Evolutionary conservation across 2,888 invertebrate genomes (phyloP).

Genomic region (Cephus runcator): DNA sequence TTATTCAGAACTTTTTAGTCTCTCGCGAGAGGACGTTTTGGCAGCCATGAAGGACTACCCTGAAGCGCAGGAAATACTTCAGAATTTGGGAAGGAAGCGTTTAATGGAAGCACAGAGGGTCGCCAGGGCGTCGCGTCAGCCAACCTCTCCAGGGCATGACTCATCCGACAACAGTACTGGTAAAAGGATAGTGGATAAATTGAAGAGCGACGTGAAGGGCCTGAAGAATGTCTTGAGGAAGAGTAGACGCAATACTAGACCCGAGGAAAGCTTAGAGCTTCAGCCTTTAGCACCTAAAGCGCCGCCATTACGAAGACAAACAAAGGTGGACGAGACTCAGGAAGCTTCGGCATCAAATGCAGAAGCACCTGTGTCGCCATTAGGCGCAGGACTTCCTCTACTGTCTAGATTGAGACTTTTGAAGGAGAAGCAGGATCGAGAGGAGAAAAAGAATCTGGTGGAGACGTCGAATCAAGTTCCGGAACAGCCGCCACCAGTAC

Average conservation of each 20-base stretch:
- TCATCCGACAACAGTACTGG: slow-evolving; percentile 75
- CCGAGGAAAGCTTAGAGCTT: slow-evolving; percentile 75
- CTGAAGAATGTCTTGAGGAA: slow-evolving; percentile 72
- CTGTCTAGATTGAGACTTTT: slow-evolving; percentile 81
- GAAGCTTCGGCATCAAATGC: slow-evolving; percentile 58
- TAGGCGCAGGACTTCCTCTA: slow-evolving; percentile 86
- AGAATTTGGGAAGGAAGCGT: slow-evolving; percentile 86
- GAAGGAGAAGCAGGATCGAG: slow-evolving; percentile 83
- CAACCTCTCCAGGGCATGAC: slow-evolving; percentile 75
- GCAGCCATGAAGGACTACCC: slow-evolving; percentile 97
- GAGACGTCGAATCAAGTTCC: slow-evolving; percentile 41
- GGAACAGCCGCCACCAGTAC: slow-evolving; percentile 32
- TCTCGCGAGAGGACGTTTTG: slow-evolving; percentile 93
- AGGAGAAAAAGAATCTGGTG: slow-evolving; percentile 56
- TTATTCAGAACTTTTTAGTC: slow-evolving; percentile 92
- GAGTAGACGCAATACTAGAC: slow-evolving; percentile 64
- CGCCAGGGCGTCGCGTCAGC: slow-evolving; percentile 68
- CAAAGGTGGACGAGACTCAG: slow-evolving; percentile 62
- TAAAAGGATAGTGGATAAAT: slow-evolving; percentile 84
- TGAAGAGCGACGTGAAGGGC: slow-evolving; percentile 85
- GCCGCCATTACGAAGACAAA: slow-evolving; percentile 63
- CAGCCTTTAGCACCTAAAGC: slow-evolving; percentile 70
- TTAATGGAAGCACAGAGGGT: slow-evolving; percentile 79
- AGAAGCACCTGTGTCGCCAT: slow-evolving; percentile 77
- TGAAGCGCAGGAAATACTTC: slow-evolving; percentile 94